Evolutionary conservation across 2,113 vertebrate genomes (phyloP), one percentile per base, ranked within the genome.

Genomic region (Neotragus moschatus): DNA sequence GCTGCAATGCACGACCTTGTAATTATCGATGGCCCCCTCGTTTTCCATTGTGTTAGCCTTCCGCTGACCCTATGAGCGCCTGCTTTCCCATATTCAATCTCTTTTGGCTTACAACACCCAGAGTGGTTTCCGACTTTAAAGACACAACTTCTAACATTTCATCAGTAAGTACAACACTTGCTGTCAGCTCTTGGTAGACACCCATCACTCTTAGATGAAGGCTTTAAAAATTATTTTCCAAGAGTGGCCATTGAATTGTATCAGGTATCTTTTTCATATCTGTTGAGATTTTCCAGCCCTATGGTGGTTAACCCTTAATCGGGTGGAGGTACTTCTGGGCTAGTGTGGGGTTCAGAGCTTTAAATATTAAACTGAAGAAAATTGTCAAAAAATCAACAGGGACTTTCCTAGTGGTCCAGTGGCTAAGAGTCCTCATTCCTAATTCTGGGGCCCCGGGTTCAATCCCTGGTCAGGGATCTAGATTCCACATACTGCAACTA

Each of bases 51-150:
- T 8, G 26, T 28, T 36, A 1, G n/a, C 45, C 33, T 84, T n/a
- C 55, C 7, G 0, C 5, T 15, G 3, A 45, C 7, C 11, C 80
- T 53, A 3, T 17, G 30, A 73, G 43, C 2, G 11, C n/a, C 45
- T 43, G 1, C 49, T 28, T n/a, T 90, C 88, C 66, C 26, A 0
- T 19, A 7, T 28, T 33, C 58, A 5, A 61, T 60, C 43, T n/a
- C 39, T 60, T 33, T 43, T 16, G 81, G n/a, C 43, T 61, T 33
- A 28, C 51, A 49, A 60, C 26, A 33, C 80, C 61, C n/a, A 49
- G 33, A 47, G 6, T 14, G 77, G 39, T 58, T 89, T 73, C 86
- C 6, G 3, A 36, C 26, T 5, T 49, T 56, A 36, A 87, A 80
- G 89, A 88, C 60, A 58, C 3, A 33, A 14, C n/a, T 28, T 82